Conservation (phyloP, 2,888 invertebrate genomes). For the Drosophila hamatofila region DNA sequence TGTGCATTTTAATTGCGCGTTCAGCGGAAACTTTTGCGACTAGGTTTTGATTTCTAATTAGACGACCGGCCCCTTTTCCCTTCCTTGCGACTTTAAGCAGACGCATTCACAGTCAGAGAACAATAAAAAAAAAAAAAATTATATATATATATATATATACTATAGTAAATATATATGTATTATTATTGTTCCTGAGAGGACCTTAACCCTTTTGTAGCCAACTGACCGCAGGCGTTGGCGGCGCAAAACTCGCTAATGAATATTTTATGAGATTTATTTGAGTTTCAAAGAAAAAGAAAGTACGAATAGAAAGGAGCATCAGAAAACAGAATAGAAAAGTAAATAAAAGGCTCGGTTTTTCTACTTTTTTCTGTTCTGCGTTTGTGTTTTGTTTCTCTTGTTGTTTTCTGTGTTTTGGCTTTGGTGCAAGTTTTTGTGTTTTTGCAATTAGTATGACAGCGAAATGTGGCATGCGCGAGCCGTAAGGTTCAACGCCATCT, state of each 20-base stretch:
- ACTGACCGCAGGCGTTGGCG: conserved; percentile 73
- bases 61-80: neutral
- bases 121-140: neutral
- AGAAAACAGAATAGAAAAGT: conserved; percentile 16
- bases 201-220: conserved; percentile 74
- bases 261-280: conserved; percentile 81
- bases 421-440: conserved; percentile 66
- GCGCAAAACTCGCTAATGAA: conserved; percentile 74
- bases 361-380: conserved; percentile 13
- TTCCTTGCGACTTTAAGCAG: conserved; percentile 38
- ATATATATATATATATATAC: neutral
- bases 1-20: conserved; percentile 64
- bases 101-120: conserved; percentile 25
- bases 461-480: conserved; percentile 21
- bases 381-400: conserved; percentile 25
- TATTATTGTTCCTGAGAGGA: conserved; percentile 31
- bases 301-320: conserved; percentile 29
- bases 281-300: conserved; percentile 64
- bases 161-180: neutral
- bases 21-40: conserved; percentile 52
- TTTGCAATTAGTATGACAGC: conserved; percentile 75
- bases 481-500: conserved; percentile 53
- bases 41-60: conserved; percentile 74
- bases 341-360: conserved; percentile 38
- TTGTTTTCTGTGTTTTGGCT: conserved; percentile 51